Evolutionary conservation across 2,113 vertebrate species (phyloP), one percentile per base, ranked within the genome.

Genomic region (Pipa parva): DNA sequence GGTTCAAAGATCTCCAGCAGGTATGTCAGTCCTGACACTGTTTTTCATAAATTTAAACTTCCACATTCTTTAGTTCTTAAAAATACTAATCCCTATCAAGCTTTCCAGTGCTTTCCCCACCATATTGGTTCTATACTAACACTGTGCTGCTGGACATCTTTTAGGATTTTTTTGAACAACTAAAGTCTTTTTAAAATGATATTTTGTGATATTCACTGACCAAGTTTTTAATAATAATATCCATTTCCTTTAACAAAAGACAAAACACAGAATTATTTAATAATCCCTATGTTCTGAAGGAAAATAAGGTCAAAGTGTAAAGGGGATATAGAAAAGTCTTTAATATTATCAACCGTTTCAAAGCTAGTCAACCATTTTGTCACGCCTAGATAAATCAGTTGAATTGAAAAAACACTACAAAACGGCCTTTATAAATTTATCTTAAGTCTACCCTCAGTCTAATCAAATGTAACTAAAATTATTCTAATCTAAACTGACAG

Each of bases 1-100:
- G 60, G 57, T 70, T 70, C 66, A 70, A 70, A 70, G 57, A 61
- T 61, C 66, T 70, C 66, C 66, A 70, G 57, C 59, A 50, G 66
- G 45, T 58, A 54, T 61, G 57, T 54, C 48, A 70, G 33, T 52
- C 58, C 25, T 61, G 66, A 70, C 61, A 52, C 50, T 18, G 48
- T 49, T 58, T 54, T 42, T 70, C 58, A 70, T 59, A 54, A 36
- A 37, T 70, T 70, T 26, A 31, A 54, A 45, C 66, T 61, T 61
- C 45, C 37, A 17, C 55, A 22, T 51, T 68, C 59, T 29, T 50
- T 18, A 59, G 42, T 51, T 57, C 29, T 61, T 61, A 46, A 70
- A 11, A 61, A 51, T 45, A 54, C 13, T 70, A 58, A 54, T 70
- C 57, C 58, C 58, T 60, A 58, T 70, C 58, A 70, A 61, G 66